Evolutionary conservation across 2,113 vertebrate genomes (phyloP).

Genomic region (Rhinoptilus africanus): DNA sequence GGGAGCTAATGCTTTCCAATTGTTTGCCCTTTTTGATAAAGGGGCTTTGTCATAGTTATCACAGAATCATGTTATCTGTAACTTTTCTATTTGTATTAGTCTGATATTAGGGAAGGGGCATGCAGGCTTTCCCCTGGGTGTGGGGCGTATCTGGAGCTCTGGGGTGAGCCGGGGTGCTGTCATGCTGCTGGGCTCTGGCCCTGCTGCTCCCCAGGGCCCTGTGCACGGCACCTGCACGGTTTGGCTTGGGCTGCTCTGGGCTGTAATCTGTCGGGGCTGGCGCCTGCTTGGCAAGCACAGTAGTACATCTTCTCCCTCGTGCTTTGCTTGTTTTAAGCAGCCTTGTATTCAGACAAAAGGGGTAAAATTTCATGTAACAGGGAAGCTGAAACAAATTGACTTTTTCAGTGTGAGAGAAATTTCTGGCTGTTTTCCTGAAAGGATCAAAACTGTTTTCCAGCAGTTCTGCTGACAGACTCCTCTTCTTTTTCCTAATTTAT

Average conservation of each 20-base stretch:
- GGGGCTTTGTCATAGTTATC: neutral
- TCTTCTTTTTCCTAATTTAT: neutral
- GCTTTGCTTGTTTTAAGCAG: neutral
- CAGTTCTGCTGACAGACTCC: neutral
- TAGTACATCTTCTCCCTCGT: neutral
- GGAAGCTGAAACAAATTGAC: neutral
- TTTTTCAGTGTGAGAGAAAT: neutral
- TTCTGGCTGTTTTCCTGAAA: neutral
- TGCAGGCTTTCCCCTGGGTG: neutral
- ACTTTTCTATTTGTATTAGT: neutral
- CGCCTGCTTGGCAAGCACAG: neutral
- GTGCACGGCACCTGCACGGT: accelerated
- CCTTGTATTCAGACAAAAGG: neutral
- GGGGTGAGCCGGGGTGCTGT: neutral
- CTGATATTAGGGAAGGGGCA: accelerated
- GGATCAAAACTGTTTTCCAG: neutral
- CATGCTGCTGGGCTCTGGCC: neutral
- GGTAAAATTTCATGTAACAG: neutral
- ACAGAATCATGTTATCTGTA: neutral
- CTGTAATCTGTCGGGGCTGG: neutral
- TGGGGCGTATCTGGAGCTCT: neutral
- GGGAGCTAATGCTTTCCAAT: neutral
- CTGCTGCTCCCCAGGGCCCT: neutral
- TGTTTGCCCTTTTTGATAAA: neutral
- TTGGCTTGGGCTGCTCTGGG: neutral